A percentile compares a stretch with the other conserved stretches of the same genome.
phyloP scores from a whole-genome alignment of 2,797 vertebrate species.

The Acanthurus leucopareius region DNA sequence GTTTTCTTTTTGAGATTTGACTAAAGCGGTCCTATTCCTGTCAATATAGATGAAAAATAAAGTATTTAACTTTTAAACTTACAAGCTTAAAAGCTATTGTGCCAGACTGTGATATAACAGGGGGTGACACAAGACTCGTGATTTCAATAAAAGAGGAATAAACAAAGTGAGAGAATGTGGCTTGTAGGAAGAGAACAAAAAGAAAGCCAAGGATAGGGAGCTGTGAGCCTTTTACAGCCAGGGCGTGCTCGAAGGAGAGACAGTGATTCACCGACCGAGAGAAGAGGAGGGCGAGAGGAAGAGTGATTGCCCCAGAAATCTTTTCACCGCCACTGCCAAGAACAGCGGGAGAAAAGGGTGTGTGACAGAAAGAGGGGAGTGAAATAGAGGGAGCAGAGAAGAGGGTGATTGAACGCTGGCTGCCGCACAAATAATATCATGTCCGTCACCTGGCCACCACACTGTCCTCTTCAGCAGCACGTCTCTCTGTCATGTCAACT shows the following conservation, averaged over 20 bases:
- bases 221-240: constrained; percentile 50
- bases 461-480: constrained; percentile 60
- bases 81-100: not conserved
- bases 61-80: not conserved
- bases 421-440: constrained; percentile 75
- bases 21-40: not conserved
- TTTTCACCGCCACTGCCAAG: constrained; percentile 68
- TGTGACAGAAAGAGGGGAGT: constrained; percentile 59
- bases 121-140: not conserved
- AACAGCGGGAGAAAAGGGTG: constrained; percentile 70
- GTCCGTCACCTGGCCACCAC: constrained; percentile 73
- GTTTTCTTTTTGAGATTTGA: not conserved
- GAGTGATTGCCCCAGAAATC: constrained; percentile 72
- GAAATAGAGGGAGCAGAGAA: constrained; percentile 53
- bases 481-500: constrained; percentile 60
- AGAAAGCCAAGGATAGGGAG: constrained; percentile 40
- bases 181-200: constrained; percentile 1
- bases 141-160: constrained; percentile 11
- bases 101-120: not conserved
- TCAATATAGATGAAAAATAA: not conserved
- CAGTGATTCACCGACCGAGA: constrained; percentile 59
- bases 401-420: constrained; percentile 68
- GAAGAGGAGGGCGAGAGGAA: constrained; percentile 59
- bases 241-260: constrained; percentile 45
- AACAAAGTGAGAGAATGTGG: constrained; percentile 23